Evolutionary conservation across 2,113 vertebrate genomes (phyloP).

Genomic region (Castor canadensis): DNA sequence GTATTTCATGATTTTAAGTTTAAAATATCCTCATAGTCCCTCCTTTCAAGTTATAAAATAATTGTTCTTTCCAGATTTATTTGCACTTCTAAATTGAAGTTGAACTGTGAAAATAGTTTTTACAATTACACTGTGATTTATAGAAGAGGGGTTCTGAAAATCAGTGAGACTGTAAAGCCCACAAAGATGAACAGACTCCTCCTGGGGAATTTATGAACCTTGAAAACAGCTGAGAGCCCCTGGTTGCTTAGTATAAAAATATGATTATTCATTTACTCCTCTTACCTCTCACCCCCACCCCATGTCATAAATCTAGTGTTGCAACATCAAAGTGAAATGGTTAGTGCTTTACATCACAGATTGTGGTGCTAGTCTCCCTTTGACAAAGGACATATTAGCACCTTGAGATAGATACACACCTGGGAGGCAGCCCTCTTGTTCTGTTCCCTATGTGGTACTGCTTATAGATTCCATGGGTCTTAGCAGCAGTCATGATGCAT

Average conservation of each 20-base stretch:
- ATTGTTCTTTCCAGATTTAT: constrained; percentile 8
- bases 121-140: constrained; percentile 31
- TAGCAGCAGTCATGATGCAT: rapidly evolving
- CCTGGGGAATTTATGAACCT: constrained; percentile 33
- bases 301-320: neutral
- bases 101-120: neutral
- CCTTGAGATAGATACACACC: no score
- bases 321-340: neutral
- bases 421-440: neutral
- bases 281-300: neutral
- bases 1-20: constrained; percentile 23
- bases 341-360: neutral
- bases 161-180: constrained; percentile 2
- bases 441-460: rapidly evolving
- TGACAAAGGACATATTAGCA: neutral
- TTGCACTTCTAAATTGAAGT: neutral
- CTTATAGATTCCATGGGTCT: neutral
- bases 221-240: neutral
- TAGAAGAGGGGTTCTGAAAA: constrained; percentile 13
- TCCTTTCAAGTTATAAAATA: neutral
- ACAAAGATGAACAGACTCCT: constrained; percentile 6
- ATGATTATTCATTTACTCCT: neutral
- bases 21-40: neutral
- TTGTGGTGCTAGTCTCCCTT: neutral
- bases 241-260: neutral